Conservation (phyloP, 2,797 vertebrate genomes). For the Adelosebastes latens region DNA sequence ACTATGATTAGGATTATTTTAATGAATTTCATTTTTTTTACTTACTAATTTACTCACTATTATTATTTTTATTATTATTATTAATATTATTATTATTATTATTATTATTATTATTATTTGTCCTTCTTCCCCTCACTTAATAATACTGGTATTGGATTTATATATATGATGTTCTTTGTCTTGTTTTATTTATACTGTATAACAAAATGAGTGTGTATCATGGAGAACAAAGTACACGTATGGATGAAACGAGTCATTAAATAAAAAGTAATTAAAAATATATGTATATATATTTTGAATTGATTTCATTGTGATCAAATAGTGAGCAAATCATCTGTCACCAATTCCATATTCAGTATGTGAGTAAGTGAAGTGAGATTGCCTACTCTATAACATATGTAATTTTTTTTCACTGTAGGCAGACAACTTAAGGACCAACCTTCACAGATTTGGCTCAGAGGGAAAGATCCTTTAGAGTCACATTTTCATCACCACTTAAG, state of each 20-base stretch:
- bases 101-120: neutral
- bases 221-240: neutral
- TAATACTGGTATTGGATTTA: neutral
- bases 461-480: neutral
- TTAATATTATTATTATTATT: neutral
- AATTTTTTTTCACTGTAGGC: slow-evolving; percentile 1
- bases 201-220: neutral
- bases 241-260: neutral
- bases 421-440: slow-evolving; percentile 2
- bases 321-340: neutral
- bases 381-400: neutral
- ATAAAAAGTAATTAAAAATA: neutral
- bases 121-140: neutral
- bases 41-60: neutral
- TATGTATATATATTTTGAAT: neutral
- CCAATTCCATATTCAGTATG: neutral
- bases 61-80: neutral
- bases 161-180: neutral
- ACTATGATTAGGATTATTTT: neutral
- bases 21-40: neutral
- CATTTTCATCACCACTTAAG: neutral
- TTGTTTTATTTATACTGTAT: neutral
- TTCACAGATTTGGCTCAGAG: neutral
- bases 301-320: neutral
- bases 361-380: neutral